phyloP scores from a whole-genome alignment of 2,113 vertebrate genomes.

The Tragelaphus imberbis region DNA sequence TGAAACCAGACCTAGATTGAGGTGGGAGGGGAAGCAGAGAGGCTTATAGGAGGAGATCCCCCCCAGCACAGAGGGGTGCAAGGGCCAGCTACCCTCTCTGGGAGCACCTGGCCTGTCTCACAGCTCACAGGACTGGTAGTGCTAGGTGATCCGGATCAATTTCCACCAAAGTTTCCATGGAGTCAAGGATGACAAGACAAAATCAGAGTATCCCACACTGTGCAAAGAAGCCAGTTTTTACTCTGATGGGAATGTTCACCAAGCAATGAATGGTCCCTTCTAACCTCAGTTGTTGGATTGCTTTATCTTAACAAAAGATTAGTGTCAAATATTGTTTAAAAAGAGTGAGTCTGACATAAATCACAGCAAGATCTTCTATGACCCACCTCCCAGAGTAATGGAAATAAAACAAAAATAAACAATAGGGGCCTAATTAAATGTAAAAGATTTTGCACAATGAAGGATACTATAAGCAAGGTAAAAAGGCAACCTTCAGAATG shows the following conservation, averaged over 20 bases:
- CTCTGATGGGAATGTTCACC: neutral
- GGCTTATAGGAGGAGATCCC: neutral
- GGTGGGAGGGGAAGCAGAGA: neutral
- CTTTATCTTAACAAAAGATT: neutral
- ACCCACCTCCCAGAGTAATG: neutral
- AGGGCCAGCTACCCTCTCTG: neutral
- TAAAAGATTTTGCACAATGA: neutral
- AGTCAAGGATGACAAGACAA: neutral
- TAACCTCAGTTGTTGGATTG: neutral
- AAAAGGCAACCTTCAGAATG: neutral
- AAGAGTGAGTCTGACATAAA: neutral
- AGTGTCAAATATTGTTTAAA: neutral
- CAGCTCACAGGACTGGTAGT: neutral
- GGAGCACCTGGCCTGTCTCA: neutral
- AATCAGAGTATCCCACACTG: neutral
- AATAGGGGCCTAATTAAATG: neutral
- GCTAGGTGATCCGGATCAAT: accelerated
- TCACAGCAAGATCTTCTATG: neutral
- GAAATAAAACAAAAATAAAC: neutral
- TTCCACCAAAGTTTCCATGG: neutral
- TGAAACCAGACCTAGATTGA: conserved; percentile 94
- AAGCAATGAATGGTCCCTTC: neutral
- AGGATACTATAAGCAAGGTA: neutral
- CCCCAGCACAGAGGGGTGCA: neutral
- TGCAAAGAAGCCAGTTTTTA: neutral